phyloP scores from a whole-genome alignment of 1,140 invertebrate species.

The Dinothrombium tinctorium region DNA sequence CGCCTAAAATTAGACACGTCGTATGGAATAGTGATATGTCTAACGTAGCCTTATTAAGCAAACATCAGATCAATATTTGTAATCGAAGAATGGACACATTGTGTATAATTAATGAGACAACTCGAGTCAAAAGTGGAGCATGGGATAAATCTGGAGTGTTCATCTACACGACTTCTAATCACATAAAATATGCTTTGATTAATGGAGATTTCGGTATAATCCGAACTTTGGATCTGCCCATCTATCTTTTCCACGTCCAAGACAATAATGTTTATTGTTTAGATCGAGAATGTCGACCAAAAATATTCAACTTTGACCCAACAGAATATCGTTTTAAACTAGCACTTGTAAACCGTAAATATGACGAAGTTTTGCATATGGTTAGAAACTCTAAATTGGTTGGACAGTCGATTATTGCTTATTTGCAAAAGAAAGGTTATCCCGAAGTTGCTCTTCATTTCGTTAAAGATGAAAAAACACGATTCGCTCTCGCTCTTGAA shows the following conservation, averaged over 20 bases:
- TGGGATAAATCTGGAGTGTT: constrained; percentile 97
- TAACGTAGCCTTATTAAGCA: constrained; percentile 72
- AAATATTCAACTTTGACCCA: constrained; percentile 77
- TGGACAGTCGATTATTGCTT: constrained; percentile 96
- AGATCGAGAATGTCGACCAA: constrained; percentile 69
- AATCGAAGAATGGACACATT: constrained; percentile 68
- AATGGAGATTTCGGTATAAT: constrained; percentile 97
- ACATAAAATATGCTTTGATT: constrained; percentile 82
- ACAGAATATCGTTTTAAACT: constrained; percentile 98
- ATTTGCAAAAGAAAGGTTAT: constrained; percentile 97
- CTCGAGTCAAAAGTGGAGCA: constrained; percentile 83
- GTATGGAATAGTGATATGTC: constrained; percentile 92
- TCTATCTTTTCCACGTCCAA: constrained; percentile 85
- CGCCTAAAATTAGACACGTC: constrained; percentile 79
- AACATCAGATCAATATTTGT: constrained; percentile 76
- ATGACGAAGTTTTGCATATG: constrained; percentile 94
- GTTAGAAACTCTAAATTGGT: constrained; percentile 85
- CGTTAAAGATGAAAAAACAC: constrained; percentile 95
- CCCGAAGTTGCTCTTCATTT: constrained; percentile 99
- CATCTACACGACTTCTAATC: constrained; percentile 95
- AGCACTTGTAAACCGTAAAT: constrained; percentile 83
- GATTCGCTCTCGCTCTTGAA: constrained; percentile 84
- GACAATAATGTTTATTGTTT: constrained; percentile 76
- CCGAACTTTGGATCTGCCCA: constrained; percentile 81
- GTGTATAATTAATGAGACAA: constrained; percentile 82